Evolutionary conservation across 2,888 invertebrate genomes (phyloP).

Genomic region (Epinotia bilunana): DNA sequence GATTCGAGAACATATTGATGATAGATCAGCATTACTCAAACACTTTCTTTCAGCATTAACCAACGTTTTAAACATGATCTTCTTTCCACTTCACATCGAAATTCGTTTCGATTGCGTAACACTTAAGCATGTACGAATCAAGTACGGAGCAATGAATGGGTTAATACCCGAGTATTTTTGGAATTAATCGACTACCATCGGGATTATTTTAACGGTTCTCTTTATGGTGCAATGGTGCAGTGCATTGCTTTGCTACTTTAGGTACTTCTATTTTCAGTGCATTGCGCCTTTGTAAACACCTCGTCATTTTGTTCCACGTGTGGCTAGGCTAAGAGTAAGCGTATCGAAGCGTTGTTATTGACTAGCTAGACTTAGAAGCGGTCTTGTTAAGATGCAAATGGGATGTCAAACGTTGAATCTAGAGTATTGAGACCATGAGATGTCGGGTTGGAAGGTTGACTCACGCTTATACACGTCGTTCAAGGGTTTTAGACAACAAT

Average conservation of each 20-base stretch:
- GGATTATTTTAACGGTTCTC: conserved; percentile 31
- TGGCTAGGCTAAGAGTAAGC: conserved; percentile 17
- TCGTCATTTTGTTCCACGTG: conserved; percentile 46
- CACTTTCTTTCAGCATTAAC: too few species aligned
- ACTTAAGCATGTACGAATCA: conserved; percentile 17
- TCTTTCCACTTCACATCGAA: conserved; percentile 19
- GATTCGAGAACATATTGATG: too few species aligned
- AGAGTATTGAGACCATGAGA: neutral
- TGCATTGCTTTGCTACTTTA: conserved; percentile 23
- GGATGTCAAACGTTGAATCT: conserved; percentile 15
- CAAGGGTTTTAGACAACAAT: too few species aligned
- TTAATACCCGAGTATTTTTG: conserved; percentile 33
- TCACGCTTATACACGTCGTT: too few species aligned
- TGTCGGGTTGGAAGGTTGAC: neutral
- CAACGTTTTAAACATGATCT: neutral
- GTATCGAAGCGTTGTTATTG: conserved; percentile 10
- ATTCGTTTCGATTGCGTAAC: conserved; percentile 26
- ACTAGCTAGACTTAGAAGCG: conserved; percentile 18
- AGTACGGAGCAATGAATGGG: conserved; percentile 30
- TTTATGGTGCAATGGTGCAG: conserved; percentile 28
- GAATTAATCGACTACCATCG: conserved; percentile 35
- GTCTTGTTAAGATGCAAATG: conserved; percentile 34
- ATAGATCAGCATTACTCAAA: too few species aligned
- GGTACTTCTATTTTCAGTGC: conserved; percentile 41
- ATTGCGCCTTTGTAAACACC: conserved; percentile 44